Conservation (phyloP, 2,113 vertebrate genomes). For the Odontesthes bonariensis region DNA sequence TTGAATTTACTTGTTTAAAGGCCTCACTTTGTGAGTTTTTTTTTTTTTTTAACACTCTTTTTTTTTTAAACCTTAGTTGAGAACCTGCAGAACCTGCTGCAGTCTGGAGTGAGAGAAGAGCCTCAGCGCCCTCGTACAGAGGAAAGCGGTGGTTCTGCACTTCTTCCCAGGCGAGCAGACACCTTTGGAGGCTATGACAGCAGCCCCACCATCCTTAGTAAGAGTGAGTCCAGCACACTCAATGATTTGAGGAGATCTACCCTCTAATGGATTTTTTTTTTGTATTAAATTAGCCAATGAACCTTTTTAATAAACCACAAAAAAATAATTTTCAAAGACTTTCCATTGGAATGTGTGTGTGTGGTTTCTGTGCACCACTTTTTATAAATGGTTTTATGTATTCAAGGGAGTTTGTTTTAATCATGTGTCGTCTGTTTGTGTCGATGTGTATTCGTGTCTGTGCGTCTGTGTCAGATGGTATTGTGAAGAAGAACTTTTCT, state of each 20-base stretch:
- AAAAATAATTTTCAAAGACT: no score
- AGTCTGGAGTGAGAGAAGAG: constrained; percentile 75
- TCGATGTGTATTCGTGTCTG: constrained; percentile 13
- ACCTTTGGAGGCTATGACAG: constrained; percentile 91
- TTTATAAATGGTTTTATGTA: constrained; percentile 22
- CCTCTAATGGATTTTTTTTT: constrained; percentile 19
- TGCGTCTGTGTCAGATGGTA: constrained; percentile 78
- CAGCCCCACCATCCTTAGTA: constrained; percentile 71
- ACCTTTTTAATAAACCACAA: constrained; percentile 2
- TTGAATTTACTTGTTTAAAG: not conserved
- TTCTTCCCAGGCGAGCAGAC: constrained; percentile 85
- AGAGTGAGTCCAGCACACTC: constrained; percentile 81
- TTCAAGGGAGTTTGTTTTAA: constrained; percentile 6
- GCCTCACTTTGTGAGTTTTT: not conserved
- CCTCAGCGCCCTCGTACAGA: constrained; percentile 64
- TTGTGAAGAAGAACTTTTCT: constrained; percentile 80
- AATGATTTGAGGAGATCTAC: constrained; percentile 15
- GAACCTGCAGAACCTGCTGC: constrained; percentile 89
- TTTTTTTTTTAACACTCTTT: not conserved
- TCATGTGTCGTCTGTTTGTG: not conserved
- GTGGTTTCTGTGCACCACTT: constrained; percentile 14
- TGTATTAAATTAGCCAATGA: constrained; percentile 14
- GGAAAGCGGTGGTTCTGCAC: constrained; percentile 64
- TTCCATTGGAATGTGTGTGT: not conserved
- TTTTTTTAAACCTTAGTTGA: constrained; percentile 82